Base-by-base conservation (phyloP, 2,113 vertebrate genomes). In the Prolemur simus region DNA sequence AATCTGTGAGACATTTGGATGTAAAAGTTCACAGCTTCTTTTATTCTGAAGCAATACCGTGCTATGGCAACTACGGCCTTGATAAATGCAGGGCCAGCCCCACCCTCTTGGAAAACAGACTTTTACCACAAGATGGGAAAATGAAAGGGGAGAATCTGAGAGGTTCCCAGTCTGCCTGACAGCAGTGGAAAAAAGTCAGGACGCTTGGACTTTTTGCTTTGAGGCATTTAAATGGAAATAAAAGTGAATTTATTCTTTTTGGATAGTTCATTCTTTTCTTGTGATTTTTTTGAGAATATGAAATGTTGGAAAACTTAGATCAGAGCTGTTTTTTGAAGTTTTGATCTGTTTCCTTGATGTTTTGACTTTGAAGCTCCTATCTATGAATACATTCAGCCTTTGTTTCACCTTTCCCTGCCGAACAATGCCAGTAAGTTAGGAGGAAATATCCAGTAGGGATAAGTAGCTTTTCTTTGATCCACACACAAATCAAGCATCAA, bases 311-410 rank as follows among this genome's bases (percentile, higher is more conserved):
- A 90, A 86, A 83, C 87, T 78, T 68, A 25, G 88, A 84, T 94
- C 37, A 49, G 88, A 83, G 63, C 66, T 76, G 27, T 32, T 81
- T 92, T 91, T 83, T 91, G 49, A 96, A 87, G 85, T 91, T 94
- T 45, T 74, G 86, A 80, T 80, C 68, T 20, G 2, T 76, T 49
- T 74, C 85, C 94, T 96, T 95, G 97, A 96, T 97, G 91, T 54
- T 54, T 37, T 15, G 34, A 52, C 97, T 97, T 96, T 97, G 97
- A 97, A 95, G 83, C 52, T 94, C 63, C 76, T 25, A 29, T 52
- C 94, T 91, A 66, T 34, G 97, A 95, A 89, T 87, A 66, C 42
- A 87, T 71, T 68, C 60, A 14, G 47, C 73, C 45, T 96, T 96
- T 92, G 92, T 96, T 86, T 94, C 91, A 32, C 82, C 66, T 88